Evolutionary conservation across 2,113 vertebrate species (phyloP).

Genomic region (Vireo altiloquus): DNA sequence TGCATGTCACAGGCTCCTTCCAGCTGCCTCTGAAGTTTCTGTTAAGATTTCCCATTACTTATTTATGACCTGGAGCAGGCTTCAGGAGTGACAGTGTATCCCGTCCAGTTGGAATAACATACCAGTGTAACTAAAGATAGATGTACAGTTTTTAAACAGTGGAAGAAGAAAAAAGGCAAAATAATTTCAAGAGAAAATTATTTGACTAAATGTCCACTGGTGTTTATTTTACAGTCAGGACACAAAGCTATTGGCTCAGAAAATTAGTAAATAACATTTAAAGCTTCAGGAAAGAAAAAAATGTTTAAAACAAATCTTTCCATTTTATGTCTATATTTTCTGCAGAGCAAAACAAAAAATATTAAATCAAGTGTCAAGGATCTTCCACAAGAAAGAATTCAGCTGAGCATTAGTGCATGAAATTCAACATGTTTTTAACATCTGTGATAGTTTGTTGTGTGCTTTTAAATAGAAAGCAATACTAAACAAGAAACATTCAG

Average conservation of each 20-base stretch:
- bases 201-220: not conserved
- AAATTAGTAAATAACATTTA: not conserved
- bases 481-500: not conserved
- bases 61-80: not conserved
- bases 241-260: not conserved
- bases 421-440: not conserved
- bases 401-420: not conserved
- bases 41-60: not conserved
- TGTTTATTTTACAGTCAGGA: not conserved
- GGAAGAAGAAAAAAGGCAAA: not conserved
- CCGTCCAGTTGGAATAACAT: not conserved
- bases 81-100: not conserved
- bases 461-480: not conserved
- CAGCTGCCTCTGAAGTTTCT: not conserved
- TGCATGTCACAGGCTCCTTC: not conserved
- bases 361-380: not conserved
- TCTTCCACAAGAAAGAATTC: not conserved
- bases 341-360: not conserved
- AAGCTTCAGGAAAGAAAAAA: not conserved
- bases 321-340: not conserved
- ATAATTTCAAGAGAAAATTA: not conserved
- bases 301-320: not conserved
- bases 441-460: not conserved
- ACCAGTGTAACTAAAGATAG: not conserved
- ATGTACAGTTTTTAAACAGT: not conserved